phyloP scores from a whole-genome alignment of 2,888 invertebrate species.

The Drosophila atripex region DNA sequence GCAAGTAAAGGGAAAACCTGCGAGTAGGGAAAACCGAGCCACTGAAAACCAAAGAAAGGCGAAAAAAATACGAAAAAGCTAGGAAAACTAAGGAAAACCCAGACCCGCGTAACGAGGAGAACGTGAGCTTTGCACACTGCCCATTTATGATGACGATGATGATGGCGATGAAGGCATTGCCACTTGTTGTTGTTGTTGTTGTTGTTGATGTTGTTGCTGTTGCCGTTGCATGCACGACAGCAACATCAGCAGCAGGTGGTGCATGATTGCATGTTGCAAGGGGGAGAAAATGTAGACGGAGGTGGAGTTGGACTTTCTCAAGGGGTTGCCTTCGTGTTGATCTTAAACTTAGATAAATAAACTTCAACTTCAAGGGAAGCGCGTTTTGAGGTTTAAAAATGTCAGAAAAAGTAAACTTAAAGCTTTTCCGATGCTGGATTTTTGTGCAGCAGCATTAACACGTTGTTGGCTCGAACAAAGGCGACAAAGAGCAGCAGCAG shows the following conservation, averaged over 20 bases:
- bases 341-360: conserved; percentile 76
- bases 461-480: conserved; percentile 59
- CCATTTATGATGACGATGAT: conserved; percentile 56
- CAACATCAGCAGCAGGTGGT: conserved; percentile 68
- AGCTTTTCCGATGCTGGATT: conserved; percentile 55
- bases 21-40: conserved; percentile 20
- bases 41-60: conserved; percentile 3
- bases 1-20: conserved; percentile 37
- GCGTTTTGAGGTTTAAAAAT: background rate
- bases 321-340: conserved; percentile 69
- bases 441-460: conserved; percentile 66
- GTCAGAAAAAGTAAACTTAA: conserved; percentile 38
- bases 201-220: conserved; percentile 33
- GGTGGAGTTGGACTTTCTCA: conserved; percentile 20
- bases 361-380: conserved; percentile 62
- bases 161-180: conserved; percentile 54
- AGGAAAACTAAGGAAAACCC: conserved; percentile 26
- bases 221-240: conserved; percentile 30
- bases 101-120: conserved; percentile 65
- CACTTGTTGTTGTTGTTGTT: conserved; percentile 64
- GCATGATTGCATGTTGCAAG: conserved; percentile 63
- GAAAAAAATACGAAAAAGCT: conserved; percentile 7
- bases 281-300: background rate
- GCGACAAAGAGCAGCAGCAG: conserved; percentile 32
- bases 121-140: conserved; percentile 61